phyloP scores from a whole-genome alignment of 2,797 vertebrate species.

The Acanthurus leucopareius region DNA sequence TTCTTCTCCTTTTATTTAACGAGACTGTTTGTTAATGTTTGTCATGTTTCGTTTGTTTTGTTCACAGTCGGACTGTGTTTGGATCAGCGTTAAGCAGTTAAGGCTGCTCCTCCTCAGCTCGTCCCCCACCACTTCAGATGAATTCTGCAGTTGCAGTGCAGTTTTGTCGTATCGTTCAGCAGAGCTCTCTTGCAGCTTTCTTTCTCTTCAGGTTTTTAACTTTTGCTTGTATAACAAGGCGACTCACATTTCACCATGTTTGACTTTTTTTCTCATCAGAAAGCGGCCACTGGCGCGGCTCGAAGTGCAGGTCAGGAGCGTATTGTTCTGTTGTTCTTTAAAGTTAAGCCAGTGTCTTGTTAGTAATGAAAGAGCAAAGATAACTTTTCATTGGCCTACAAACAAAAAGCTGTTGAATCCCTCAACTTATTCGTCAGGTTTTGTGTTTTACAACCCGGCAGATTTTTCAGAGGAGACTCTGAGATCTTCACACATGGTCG shows the following conservation, averaged over 20 bases:
- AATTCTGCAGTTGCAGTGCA: background rate
- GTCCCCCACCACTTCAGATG: conserved; percentile 23
- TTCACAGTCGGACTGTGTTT: conserved; percentile 37
- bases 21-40: conserved; percentile 54
- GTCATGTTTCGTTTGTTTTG: conserved; percentile 58
- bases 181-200: background rate
- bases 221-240: background rate
- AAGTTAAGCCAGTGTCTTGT: conserved; percentile 39
- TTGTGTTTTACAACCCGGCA: background rate
- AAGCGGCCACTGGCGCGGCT: conserved; percentile 27
- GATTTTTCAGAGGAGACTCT: conserved; percentile 9
- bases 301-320: conserved; percentile 39
- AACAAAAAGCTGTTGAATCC: conserved; percentile 35
- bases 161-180: background rate
- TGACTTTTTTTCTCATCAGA: conserved; percentile 32
- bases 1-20: conserved; percentile 34
- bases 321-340: conserved; percentile 48
- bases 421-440: conserved; percentile 18
- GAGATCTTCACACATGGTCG: background rate
- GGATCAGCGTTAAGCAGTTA: conserved; percentile 23
- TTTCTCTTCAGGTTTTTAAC: conserved; percentile 3
- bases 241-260: conserved; percentile 41
- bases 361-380: conserved; percentile 39
- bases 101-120: conserved; percentile 30
- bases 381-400: conserved; percentile 34